A percentile compares a stretch with the other conserved stretches of the same genome.
phyloP scores from a whole-genome alignment of 2,888 invertebrate species.

The Deroplatys truncata region DNA sequence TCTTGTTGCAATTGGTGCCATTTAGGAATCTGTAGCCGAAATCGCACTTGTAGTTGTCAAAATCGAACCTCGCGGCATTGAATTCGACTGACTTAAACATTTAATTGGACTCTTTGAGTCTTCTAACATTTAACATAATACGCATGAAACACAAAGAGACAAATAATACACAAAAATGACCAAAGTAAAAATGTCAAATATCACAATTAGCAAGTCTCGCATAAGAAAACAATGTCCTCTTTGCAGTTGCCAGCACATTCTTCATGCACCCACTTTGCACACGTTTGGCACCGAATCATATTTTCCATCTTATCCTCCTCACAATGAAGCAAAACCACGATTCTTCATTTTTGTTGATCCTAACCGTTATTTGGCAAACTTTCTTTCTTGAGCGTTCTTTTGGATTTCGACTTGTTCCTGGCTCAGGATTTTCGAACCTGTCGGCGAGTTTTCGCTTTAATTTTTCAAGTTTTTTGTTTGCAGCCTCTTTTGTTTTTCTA shows the following conservation, averaged over 20 bases:
- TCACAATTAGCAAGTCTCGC: not conserved
- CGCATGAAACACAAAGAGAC: not conserved
- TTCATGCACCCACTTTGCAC: no score
- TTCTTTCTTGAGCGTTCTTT: not conserved
- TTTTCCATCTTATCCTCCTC: not conserved
- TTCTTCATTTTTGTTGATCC: no score
- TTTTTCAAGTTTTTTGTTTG: not conserved
- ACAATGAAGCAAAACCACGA: not conserved
- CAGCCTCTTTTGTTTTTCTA: not conserved
- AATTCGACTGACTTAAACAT: no score
- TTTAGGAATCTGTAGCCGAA: no score
- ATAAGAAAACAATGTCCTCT: not conserved
- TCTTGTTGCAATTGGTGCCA: no score
- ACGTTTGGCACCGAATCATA: not conserved
- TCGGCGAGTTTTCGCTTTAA: not conserved
- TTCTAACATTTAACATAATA: not conserved
- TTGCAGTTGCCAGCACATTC: no score
- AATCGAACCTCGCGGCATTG: no score
- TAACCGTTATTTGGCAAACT: not conserved
- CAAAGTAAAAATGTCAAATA: not conserved
- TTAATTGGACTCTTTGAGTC: not conserved
- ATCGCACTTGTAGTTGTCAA: no score
- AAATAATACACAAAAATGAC: no score
- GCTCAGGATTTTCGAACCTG: not conserved
- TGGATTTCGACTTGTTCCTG: not conserved